Percentiles rank a stretch among this genome's conserved stretches.
Conservation (phyloP, 2,888 invertebrate genomes). For the Caenorhabditis sp. region DNA sequence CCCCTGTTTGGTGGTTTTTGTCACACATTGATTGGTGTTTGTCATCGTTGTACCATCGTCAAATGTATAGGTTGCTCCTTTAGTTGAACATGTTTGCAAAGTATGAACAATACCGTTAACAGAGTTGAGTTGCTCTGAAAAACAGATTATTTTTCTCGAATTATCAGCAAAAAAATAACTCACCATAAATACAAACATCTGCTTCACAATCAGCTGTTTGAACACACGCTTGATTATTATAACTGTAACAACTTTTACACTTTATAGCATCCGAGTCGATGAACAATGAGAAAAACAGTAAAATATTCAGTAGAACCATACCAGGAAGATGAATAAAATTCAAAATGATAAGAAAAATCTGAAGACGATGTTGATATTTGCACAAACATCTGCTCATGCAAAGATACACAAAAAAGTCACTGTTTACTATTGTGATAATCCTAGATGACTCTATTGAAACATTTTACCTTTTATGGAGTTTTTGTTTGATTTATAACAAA, state of each 20-base stretch:
- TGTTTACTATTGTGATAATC: constrained; percentile 1
- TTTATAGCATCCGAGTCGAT: constrained; percentile 14
- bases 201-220: constrained; percentile 43
- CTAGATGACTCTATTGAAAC: constrained; percentile 8
- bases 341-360: constrained; percentile 18
- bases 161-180: neutral
- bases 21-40: constrained; percentile 35
- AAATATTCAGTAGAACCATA: neutral
- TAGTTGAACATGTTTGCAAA: constrained; percentile 30
- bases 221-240: constrained; percentile 47
- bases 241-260: constrained; percentile 45
- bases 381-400: constrained; percentile 16
- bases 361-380: constrained; percentile 20
- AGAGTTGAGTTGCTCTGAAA: constrained; percentile 30
- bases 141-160: neutral
- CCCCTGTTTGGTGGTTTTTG: constrained; percentile 25
- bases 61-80: constrained; percentile 26
- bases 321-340: neutral
- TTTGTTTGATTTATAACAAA: neutral
- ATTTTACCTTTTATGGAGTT: constrained; percentile 2
- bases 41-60: constrained; percentile 37
- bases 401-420: neutral
- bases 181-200: constrained; percentile 32
- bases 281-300: neutral
- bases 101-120: constrained; percentile 26